phyloP scores from a whole-genome alignment of 2,113 vertebrate genomes.

The Copsychus sechellarum region DNA sequence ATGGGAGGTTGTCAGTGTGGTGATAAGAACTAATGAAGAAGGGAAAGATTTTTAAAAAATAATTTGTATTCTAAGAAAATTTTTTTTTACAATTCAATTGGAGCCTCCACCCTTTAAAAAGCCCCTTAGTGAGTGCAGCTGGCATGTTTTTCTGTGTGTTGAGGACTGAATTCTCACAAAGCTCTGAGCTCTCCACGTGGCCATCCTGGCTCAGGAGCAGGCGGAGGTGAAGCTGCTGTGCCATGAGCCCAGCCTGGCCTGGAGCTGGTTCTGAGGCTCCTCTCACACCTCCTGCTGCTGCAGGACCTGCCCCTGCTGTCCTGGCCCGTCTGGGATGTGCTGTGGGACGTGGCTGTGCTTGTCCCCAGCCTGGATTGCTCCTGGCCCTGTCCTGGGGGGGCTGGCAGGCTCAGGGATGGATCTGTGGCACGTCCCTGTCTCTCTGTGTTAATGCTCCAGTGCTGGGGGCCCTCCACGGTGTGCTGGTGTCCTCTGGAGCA shows the following conservation, averaged over 20 bases:
- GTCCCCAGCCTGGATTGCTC: neutral
- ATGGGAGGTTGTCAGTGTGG: neutral
- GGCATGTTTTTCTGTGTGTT: neutral
- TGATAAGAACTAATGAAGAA: neutral
- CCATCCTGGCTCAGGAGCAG: neutral
- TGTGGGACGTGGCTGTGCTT: neutral
- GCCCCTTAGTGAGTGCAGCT: neutral
- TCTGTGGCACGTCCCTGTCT: neutral
- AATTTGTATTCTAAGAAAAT: neutral
- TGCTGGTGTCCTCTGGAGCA: fast-evolving
- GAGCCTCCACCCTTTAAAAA: neutral
- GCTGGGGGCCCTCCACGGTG: fast-evolving
- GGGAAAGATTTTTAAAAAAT: neutral
- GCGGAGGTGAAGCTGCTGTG: neutral
- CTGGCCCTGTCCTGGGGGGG: neutral
- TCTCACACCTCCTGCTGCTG: fast-evolving
- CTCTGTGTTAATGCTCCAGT: fast-evolving
- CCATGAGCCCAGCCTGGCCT: neutral
- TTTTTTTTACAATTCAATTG: neutral
- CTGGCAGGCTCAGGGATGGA: fast-evolving
- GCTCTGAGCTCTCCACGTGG: neutral
- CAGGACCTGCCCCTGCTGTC: neutral
- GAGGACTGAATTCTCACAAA: neutral
- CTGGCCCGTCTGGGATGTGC: fast-evolving
- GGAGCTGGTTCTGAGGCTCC: neutral